Conservation (phyloP, 2,888 invertebrate genomes). For the Carpatolechia fugitivella region DNA sequence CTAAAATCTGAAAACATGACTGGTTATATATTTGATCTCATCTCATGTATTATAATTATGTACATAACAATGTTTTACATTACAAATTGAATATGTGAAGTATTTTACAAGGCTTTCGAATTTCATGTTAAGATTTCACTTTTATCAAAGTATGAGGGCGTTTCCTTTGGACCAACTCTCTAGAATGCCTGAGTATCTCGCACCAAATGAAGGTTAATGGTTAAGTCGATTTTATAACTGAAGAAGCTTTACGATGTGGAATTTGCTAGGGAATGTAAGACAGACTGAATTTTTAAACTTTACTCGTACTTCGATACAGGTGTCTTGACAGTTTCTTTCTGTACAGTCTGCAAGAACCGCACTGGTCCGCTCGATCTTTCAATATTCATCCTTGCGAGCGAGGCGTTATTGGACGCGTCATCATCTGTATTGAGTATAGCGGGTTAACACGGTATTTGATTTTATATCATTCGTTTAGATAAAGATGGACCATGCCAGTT, state of each 20-base stretch:
- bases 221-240: slow-evolving; percentile 57
- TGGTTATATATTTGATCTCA: slow-evolving; percentile 71
- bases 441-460: slow-evolving; percentile 48
- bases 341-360: neutral
- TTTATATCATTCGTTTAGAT: slow-evolving; percentile 41
- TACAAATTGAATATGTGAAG: slow-evolving; percentile 42
- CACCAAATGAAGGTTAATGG: slow-evolving; percentile 43
- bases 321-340: slow-evolving; percentile 54
- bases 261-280: slow-evolving; percentile 61
- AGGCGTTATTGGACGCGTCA: too few species aligned
- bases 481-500: slow-evolving; percentile 52
- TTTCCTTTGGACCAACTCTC: slow-evolving; percentile 58
- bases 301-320: slow-evolving; percentile 72
- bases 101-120: slow-evolving; percentile 33
- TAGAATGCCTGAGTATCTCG: slow-evolving; percentile 45
- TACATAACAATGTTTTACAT: slow-evolving; percentile 51
- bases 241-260: slow-evolving; percentile 70
- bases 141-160: slow-evolving; percentile 21
- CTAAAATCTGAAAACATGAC: slow-evolving; percentile 50
- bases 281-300: slow-evolving; percentile 72
- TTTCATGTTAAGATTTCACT: slow-evolving; percentile 34
- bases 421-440: slow-evolving; percentile 61
- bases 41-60: slow-evolving; percentile 63
- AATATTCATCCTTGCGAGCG: too few species aligned
- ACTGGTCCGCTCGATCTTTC: too few species aligned